Conservation (phyloP, 2,113 vertebrate genomes). For the Collichthys lucidus region DNA sequence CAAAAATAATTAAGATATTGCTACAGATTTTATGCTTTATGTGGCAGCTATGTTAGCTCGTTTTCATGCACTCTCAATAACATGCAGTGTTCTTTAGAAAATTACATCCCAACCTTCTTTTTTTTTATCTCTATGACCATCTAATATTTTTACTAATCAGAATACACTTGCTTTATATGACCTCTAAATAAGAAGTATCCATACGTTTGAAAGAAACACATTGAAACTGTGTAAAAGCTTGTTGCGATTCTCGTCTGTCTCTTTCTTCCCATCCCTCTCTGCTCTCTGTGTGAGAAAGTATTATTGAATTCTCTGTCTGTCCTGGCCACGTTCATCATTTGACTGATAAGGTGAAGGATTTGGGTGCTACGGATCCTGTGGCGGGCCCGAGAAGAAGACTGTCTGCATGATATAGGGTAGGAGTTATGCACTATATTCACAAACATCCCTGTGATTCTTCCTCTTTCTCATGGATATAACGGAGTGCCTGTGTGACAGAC, state of each 20-base stretch:
- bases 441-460: neutral
- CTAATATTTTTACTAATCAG: neutral
- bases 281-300: neutral
- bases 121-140: neutral
- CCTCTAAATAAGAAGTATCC: too few relatives aligned
- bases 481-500: constrained; percentile 44
- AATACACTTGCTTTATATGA: neutral
- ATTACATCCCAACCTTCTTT: neutral
- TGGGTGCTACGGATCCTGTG: constrained; percentile 3
- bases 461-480: constrained; percentile 27
- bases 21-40: neutral
- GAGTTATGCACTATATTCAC: constrained; percentile 26
- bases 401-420: constrained; percentile 4
- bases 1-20: neutral
- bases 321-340: constrained; percentile 6
- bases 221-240: neutral
- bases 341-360: constrained; percentile 26
- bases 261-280: neutral
- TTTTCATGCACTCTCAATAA: neutral
- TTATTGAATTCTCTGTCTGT: neutral
- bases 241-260: neutral
- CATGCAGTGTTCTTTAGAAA: neutral
- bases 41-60: too few relatives aligned
- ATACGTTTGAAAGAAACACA: neutral
- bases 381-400: neutral